Evolutionary conservation across 1,140 invertebrate species (phyloP), one percentile per base, ranked within the genome.

Genomic region (Acromyrmex heyeri): DNA sequence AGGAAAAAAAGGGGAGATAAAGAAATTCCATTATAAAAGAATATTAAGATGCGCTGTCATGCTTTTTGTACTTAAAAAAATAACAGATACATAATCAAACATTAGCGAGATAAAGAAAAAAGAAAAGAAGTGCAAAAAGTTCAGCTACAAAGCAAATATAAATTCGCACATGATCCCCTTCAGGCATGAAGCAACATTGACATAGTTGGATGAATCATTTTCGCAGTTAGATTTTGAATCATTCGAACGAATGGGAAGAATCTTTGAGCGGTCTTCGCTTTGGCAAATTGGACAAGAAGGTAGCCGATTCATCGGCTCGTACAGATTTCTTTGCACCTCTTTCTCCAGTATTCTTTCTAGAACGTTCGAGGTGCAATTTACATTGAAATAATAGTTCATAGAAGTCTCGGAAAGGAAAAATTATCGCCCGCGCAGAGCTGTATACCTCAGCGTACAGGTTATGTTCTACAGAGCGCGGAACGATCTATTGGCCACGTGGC

Each of bases 401-500:
- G 8, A 44, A 44, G 38, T 44, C 38, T 44, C 38, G 8, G 7
- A 21, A n/a, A 21, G 55, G n/a, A 2, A 21, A 21, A 57, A 21
- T 50, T 50, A 5, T 50, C 38, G 38, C 8, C 8, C 10, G 10
- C 8, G 38, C 8, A 7, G 6, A 7, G 7, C 0, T 1, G 0
- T 38, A 7, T 0, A 44, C 8, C 38, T 44, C 38, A 5, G 27
- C 70, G 38, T 83, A 86, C 59, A 91, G 85, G 87, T 91, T 87
- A 91, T 88, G 83, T 90, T 77, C 10, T 48, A 27, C 38, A 64
- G 50, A 85, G 57, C 59, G 55, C 70, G 30, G 21, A 76, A 61
- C 27, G 1, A 65, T 30, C 14, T 65, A 57, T 18, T 48, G 7
- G 21, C 82, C 16, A 30, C 55, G 44, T 61, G 18, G 8, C 21